A percentile compares a stretch with the other conserved stretches of the same genome.
phyloP scores from a whole-genome alignment of 2,113 vertebrate genomes.

The Indicator maculatus region DNA sequence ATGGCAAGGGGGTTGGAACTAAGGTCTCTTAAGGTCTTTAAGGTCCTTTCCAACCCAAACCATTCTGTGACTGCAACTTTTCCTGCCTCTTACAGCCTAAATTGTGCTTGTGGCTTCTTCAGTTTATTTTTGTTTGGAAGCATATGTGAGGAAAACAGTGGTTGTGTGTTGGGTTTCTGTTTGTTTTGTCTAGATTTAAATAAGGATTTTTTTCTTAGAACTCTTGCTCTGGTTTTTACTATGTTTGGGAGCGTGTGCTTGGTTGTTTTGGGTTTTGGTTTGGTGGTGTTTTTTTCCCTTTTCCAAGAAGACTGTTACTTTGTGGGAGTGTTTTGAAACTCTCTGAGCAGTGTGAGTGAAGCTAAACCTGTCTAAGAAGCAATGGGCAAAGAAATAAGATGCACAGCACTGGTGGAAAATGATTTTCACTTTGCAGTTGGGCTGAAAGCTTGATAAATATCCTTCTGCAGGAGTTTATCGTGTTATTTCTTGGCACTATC shows the following conservation, averaged over 20 bases:
- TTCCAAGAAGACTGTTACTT: neutral
- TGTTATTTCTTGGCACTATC: neutral
- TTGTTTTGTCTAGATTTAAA: neutral
- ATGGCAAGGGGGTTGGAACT: too few species aligned
- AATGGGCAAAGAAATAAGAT: neutral
- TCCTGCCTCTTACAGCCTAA: neutral
- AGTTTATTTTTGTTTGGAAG: neutral
- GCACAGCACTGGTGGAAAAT: neutral
- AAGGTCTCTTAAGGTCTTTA: too few species aligned
- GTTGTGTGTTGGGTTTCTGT: neutral
- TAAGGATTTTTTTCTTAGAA: neutral
- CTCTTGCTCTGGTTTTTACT: neutral
- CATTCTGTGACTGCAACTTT: neutral
- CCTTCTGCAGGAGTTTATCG: neutral
- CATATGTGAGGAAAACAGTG: neutral
- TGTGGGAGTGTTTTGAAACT: neutral
- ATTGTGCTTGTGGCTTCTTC: fast-evolving
- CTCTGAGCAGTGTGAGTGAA: neutral
- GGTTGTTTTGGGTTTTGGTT: neutral
- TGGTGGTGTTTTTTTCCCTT: neutral
- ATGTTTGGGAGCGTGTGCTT: neutral
- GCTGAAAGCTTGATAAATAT: neutral
- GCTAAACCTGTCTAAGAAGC: neutral
- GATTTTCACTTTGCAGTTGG: neutral
- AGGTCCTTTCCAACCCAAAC: too few species aligned